Evolutionary conservation across 2,797 vertebrate species (phyloP).

Genomic region (Anabacerthia variegaticeps): DNA sequence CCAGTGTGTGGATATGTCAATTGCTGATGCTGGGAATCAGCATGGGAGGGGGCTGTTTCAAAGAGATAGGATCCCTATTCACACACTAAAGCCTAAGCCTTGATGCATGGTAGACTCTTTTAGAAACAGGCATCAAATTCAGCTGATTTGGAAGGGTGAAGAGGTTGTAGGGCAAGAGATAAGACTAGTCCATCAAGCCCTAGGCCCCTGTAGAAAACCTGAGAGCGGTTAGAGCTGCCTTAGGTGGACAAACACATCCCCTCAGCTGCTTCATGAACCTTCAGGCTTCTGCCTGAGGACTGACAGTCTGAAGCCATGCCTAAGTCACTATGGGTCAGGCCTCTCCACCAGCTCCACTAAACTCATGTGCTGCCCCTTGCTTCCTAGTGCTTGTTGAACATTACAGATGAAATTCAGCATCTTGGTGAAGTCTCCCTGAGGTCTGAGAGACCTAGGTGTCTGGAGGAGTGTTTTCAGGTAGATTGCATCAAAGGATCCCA

Average conservation of each 20-base stretch:
- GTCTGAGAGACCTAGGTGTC: neutral
- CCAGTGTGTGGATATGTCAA: rapidly evolving
- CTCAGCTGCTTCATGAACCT: neutral
- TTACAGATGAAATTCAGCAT: neutral
- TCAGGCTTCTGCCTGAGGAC: neutral
- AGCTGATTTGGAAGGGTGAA: neutral
- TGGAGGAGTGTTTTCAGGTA: neutral
- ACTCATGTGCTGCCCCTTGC: neutral
- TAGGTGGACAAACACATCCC: rapidly evolving
- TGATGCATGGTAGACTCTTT: neutral
- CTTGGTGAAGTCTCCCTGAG: neutral
- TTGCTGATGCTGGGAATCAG: neutral
- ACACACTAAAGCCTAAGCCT: neutral
- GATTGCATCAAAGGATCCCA: neutral
- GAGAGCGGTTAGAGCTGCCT: neutral
- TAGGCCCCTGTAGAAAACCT: neutral
- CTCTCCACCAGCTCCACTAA: neutral
- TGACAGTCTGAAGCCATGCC: neutral
- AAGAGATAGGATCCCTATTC: neutral
- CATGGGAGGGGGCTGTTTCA: neutral
- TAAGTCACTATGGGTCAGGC: neutral
- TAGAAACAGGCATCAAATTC: neutral
- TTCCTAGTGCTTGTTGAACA: neutral
- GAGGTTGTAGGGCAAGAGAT: neutral
- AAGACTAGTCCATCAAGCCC: neutral